Conservation (phyloP, 2,113 vertebrate genomes). For the Mus spicilegus region DNA sequence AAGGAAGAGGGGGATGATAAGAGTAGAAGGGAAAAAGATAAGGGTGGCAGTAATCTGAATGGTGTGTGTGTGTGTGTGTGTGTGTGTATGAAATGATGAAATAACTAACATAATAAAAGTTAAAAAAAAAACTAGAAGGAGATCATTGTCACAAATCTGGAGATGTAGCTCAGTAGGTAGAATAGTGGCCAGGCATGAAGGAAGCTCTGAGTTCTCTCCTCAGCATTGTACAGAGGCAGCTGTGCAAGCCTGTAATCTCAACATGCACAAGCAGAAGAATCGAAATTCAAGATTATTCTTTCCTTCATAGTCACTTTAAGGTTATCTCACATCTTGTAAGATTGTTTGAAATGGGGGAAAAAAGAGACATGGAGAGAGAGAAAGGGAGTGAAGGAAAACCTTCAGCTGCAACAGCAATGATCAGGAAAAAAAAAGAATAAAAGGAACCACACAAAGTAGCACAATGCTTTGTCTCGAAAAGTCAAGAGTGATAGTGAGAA, state of each 20-base stretch:
- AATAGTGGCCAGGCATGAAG: not conserved
- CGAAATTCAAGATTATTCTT: not conserved
- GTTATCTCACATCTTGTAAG: too few relatives aligned
- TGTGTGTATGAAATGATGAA: not conserved
- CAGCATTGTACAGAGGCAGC: rapidly evolving
- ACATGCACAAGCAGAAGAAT: not conserved
- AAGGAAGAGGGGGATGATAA: not conserved
- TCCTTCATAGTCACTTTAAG: not conserved
- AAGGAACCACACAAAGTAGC: not conserved
- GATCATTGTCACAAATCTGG: not conserved
- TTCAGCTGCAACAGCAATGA: not conserved
- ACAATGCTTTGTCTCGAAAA: not conserved
- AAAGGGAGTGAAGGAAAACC: not conserved
- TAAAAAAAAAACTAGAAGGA: too few relatives aligned
- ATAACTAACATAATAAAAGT: not conserved
- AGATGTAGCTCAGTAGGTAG: not conserved
- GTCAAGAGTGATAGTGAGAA: not conserved
- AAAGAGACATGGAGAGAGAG: not conserved
- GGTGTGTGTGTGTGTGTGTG: not conserved
- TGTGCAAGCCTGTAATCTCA: not conserved
- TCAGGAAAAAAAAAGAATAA: not conserved
- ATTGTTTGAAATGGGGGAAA: not conserved
- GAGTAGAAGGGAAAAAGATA: not conserved
- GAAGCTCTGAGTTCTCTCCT: not conserved
- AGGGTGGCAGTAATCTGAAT: not conserved